These are phyloP conservation scores for Hafferia zeledoni DNA, from an alignment of 2,797 vertebrate genomes.

Conservation along the genomic window DNA sequence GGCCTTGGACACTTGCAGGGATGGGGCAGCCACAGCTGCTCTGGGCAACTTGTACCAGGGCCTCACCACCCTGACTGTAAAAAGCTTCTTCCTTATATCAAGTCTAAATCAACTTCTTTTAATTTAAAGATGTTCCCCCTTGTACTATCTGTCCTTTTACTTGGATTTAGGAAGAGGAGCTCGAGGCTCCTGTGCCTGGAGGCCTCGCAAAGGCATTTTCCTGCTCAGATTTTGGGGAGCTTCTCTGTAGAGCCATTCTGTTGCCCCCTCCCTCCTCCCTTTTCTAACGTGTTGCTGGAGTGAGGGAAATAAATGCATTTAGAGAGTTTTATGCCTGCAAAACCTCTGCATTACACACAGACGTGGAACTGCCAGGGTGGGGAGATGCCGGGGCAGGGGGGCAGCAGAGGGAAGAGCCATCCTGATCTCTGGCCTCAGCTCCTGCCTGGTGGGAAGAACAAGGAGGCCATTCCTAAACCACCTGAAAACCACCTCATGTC, in stretches of 20 bases:
- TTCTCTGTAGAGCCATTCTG: background rate
- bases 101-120: background rate
- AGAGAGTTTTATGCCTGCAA: background rate
- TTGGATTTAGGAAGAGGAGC: background rate
- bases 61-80: background rate
- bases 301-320: background rate
- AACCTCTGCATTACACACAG: background rate
- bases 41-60: background rate
- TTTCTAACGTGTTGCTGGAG: background rate
- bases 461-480: background rate
- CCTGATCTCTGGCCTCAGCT: background rate
- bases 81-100: background rate
- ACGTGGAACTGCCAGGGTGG: accelerated
- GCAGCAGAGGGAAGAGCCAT: accelerated
- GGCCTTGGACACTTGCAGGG: background rate
- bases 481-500: background rate
- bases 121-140: background rate
- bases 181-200: background rate
- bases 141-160: background rate
- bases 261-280: background rate
- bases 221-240: background rate
- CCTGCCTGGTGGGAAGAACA: background rate
- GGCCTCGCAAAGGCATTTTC: background rate
- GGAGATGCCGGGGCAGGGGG: background rate
- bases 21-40: background rate